Base-by-base conservation (phyloP, 2,888 invertebrate species). In the Plagiodera versicolora region DNA sequence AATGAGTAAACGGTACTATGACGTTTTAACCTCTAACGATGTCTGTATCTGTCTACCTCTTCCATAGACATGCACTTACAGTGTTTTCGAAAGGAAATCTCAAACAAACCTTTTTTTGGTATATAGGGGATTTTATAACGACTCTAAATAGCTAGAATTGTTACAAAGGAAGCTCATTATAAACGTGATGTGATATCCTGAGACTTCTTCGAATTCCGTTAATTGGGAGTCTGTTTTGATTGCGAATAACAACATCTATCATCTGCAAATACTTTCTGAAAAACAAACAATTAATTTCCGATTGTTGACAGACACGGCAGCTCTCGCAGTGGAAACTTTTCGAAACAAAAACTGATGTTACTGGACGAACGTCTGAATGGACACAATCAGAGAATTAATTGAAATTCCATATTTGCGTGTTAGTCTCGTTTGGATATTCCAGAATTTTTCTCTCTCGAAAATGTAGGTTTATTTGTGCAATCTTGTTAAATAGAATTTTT, bases 301-400 rank as follows among this genome's bases (percentile, higher is more conserved):
- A 39, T 14, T 39, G 14, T 11, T 14, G 39, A 14, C 39, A 39
- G 39, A 14, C 39, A 39, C 39, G 14, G 2, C 39, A 39, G 39
- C 39, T 32, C 39, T 39, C 2, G 39, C 39, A 3, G 14, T 39
- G n/a, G 39, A 2, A 39, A 39, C 39, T 39, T 39, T 14, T 14
- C 14, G 2, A 39, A 39, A 39, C 39, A 39, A 39, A 14, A 39
- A 39, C 39, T n/a, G 6, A 6, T 39, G 2, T 39, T 1, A 39
- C 39, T 39, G 39, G 39, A 39, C 39, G 39, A 32, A 10, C 32
- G 11, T 32, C 32, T 32, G 32, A 32, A 32, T 32, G 32, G 11
- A 32, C 32, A 60, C 63, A 66, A 68, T 68, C 65, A 62, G 61
- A 61, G 63, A 67, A 66, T 65, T 67, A 66, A 67, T 67, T 66